Evolutionary conservation across 1,140 invertebrate species (phyloP), one percentile per base, ranked within the genome.

Genomic region (Drosophila takahashii): DNA sequence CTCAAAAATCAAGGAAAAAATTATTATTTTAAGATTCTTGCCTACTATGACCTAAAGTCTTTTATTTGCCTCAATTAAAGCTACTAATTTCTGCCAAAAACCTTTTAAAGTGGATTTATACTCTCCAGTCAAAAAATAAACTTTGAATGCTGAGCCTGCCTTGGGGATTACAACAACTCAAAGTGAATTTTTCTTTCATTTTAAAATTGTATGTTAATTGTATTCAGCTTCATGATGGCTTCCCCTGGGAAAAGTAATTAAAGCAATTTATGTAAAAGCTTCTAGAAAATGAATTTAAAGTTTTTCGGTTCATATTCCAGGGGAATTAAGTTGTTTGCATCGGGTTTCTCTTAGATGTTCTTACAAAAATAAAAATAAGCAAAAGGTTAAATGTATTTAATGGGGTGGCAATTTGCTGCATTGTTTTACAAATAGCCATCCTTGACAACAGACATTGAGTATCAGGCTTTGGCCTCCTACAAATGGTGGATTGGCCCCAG

Each of bases 191-290:
- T 37, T n/a, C 26, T 39, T 70, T 67, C 45, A 18, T 69, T 53
- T 64, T 26, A n/a, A 29, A 32, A 69, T 32, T 69, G 37, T 37
- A 65, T 67, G 13, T 29, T 37, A 54, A 53, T 67, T 67, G 41
- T 16, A 36, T 54, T 48, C 26, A 54, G 18, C 45, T 37, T 32
- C 4, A n/a, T 42, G 50, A 42, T 51, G 15, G 0, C 29, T 44
- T 39, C n/a, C 64, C 66, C 8, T 11, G 8, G 32, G 66, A 37
- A 13, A 34, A 5, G 26, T 56, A 54, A 69, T 54, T 69, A 66
- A 65, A 66, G 26, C 9, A 32, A 32, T 50, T 65, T 29, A 22
- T 39, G 32, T 37, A 34, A 62, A 42, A 44, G 27, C 37, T 42
- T 58, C n/a, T 34, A 13, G 27, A 10, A 18, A 64, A 42, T 32